These are phyloP conservation scores for Malurus leucopterus DNA, from an alignment of 2,797 vertebrate genomes.

Conservation along the genomic window DNA sequence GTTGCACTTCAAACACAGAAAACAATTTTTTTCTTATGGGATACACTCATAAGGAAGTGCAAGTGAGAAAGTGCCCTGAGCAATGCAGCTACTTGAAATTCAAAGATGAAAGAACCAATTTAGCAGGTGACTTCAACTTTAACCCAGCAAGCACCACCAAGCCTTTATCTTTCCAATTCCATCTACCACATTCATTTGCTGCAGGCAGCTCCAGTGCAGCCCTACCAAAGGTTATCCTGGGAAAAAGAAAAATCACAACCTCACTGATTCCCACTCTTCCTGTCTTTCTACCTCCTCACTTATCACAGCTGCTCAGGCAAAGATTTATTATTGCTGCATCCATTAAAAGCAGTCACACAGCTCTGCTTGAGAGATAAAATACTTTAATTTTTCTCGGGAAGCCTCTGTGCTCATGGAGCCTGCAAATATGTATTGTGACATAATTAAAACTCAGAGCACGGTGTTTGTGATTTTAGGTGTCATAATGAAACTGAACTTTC, in stretches of 20 bases:
- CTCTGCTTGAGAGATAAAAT: not conserved
- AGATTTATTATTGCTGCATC: not conserved
- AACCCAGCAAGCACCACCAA: not conserved
- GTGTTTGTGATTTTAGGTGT: not conserved
- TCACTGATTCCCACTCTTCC: not conserved
- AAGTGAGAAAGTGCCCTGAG: constrained; percentile 1
- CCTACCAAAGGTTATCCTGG: not conserved
- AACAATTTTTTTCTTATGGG: not conserved
- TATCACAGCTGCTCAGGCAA: not conserved
- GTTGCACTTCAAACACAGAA: not conserved
- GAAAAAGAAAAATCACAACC: not conserved
- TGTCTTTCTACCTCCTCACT: not conserved
- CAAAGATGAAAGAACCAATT: constrained; percentile 2
- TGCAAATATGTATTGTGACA: not conserved
- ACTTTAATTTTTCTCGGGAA: not conserved
- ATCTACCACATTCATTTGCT: not conserved
- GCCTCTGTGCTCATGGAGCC: not conserved
- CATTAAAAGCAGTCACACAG: not conserved
- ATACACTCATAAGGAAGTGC: not conserved
- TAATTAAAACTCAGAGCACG: not conserved
- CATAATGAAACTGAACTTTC: not conserved
- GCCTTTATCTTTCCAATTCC: not conserved
- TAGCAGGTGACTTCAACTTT: not conserved
- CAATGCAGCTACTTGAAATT: not conserved
- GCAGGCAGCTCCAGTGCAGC: not conserved